Base-by-base conservation (phyloP, 1,140 invertebrate species). In the Zophobas atratus region DNA sequence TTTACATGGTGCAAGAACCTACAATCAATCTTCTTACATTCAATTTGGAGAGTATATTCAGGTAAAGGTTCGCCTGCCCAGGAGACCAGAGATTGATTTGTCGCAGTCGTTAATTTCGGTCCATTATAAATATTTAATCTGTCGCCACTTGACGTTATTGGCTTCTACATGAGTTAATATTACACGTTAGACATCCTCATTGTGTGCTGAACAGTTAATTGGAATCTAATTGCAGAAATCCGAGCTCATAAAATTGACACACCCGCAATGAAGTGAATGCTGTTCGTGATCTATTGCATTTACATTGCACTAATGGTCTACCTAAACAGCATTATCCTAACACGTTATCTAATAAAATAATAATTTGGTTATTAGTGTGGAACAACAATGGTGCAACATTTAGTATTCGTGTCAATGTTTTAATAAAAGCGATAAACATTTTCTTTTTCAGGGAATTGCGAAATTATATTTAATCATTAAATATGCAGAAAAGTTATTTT, bases 11-110 rank as follows among this genome's bases (percentile, higher is more conserved):
- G 39, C 2, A 67, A 67, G 2, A 67, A 51, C 49, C 4, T 20
- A 20, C 60, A 41, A 67, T 67, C 60, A 67, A 67, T 67, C 60
- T 67, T 67, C 60, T 67, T 67, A 32, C 60, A 39, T 67, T 4
- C 60, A 41, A 67, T 67, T 67, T 67, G 38, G 60, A 67, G 60
- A 67, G 60, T 35, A 57, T 6, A 5, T 20, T 2, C 49, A 51
- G 49, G 55, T 67, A 41, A 20, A 67, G 20, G 38, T 20, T 43
- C 32, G 8, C n/a, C 20, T 20, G 6, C 60, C 20, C 60, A 5
- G 43, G 41, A 43, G 60, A 67, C n/a, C 39, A 41, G 38, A 20
- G 39, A 67, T 41, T 67, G 60, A 67, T 67, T 43, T 43, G 60
- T 67, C 38, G 39, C 38, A 67, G 4, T 39, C 60, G 43, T 39